Base-by-base conservation (phyloP, 2,888 invertebrate species). In the Eucriotettix oculatus region DNA sequence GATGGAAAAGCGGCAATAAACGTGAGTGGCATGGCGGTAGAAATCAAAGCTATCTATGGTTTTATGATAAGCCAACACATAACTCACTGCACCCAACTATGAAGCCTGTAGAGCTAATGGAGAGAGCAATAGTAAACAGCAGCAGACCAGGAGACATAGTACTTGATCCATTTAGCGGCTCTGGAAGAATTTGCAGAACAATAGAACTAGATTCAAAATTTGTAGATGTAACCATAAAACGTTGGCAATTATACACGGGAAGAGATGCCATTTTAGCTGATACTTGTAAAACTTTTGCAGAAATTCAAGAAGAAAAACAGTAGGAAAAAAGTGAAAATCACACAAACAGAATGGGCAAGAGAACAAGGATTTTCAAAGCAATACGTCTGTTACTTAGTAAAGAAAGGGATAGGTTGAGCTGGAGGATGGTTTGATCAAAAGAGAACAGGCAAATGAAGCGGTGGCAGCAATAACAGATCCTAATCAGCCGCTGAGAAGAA, bases 201-300 rank as follows among this genome's bases (percentile, higher is more conserved):
- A 54, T 54, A 54, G 54, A 54, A 1, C 54, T n/a, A 54, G 54
- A 54, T 54, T 17, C 54, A 17, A 54, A 16, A 54, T 54, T 16
- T 54, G 54, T 54, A 54, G 54, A 54, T 54, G 54, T 54, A 54
- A 54, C 54, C 54, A 54, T 54, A 54, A 54, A 54, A 54, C 54
- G 54, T 54, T 54, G 54, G 54, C 54, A 54, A 54, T 10, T 16
- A 54, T 16, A 54, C 1, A 54, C 54, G 0, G 54, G 54, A 9
- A 48, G 48, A 48, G 48, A n/a, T 14, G 48, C 48, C n/a, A 48
- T 48, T 29, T 29, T 29, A 29, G 29, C 29, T 7, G 7, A 7
- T 29, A 29, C 29, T 29, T 2, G 29, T 29, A 29, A 29, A 29
- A 29, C 29, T 29, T 29, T 29, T 29, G 29, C 29, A 29, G 29